These are phyloP conservation scores for Mesorhabditis sp. DNA, from an alignment of 2,888 invertebrate species.

Conservation along the genomic window DNA sequence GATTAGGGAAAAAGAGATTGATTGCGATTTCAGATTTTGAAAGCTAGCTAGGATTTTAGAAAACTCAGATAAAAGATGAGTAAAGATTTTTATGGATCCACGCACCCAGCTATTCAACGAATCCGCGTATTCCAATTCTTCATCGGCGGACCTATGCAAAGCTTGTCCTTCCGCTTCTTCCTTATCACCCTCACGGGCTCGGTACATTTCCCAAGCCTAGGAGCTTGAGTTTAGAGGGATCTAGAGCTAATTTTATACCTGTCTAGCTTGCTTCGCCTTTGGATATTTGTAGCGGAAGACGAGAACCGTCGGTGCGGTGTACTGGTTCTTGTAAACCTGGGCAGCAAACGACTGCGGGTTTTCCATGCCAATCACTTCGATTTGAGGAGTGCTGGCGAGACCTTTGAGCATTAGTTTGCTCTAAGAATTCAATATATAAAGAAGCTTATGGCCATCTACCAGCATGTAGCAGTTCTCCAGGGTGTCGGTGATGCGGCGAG, in stretches of 20 bases:
- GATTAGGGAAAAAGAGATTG: too few species aligned
- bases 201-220: too few species aligned
- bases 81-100: not conserved
- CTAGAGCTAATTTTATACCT: conserved; percentile 11
- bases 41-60: too few species aligned
- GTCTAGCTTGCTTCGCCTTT: conserved; percentile 28
- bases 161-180: too few species aligned
- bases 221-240: too few species aligned
- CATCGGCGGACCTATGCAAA: conserved; percentile 8
- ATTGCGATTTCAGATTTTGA: too few species aligned
- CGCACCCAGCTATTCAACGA: conserved; percentile 46
- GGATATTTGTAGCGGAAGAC: conserved; percentile 44
- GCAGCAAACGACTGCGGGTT: conserved; percentile 40
- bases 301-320: conserved; percentile 44
- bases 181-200: too few species aligned
- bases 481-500: conserved; percentile 38
- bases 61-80: too few species aligned
- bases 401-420: conserved; percentile 46
- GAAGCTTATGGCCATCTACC: conserved; percentile 20
- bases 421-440: conserved; percentile 20
- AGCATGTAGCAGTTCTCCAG: conserved; percentile 43
- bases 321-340: conserved; percentile 41
- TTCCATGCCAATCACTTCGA: conserved; percentile 43
- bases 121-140: conserved; percentile 41
- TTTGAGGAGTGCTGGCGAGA: conserved; percentile 29